Evolutionary conservation across 2,888 invertebrate genomes (phyloP).

Genomic region (Crioceris asparagi): DNA sequence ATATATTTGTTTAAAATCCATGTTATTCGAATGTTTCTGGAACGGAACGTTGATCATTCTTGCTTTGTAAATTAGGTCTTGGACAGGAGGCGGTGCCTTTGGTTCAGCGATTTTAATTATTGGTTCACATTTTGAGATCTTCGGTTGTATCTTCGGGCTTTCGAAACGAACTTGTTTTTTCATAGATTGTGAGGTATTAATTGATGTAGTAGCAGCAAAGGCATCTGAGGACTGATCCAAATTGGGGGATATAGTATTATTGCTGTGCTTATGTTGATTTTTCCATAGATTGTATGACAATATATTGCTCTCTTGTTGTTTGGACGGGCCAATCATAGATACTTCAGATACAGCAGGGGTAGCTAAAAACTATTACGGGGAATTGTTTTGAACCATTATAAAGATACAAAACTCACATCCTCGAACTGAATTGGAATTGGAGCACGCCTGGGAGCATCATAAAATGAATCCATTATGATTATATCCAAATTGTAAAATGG

Average conservation of each 20-base stretch:
- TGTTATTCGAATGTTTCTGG: no score
- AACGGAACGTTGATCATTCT: no score
- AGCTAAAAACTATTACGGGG: slow-evolving; percentile 11
- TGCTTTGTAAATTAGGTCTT: no score
- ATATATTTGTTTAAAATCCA: slow-evolving; percentile 35
- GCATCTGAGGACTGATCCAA: slow-evolving; percentile 1
- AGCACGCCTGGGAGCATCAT: slow-evolving; percentile 30
- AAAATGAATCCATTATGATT: slow-evolving; percentile 34
- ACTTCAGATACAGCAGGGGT: slow-evolving; percentile 33
- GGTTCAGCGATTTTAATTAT: neutral
- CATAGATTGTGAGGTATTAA: slow-evolving; percentile 8
- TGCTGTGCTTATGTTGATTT: slow-evolving; percentile 19
- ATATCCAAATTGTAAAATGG: no score
- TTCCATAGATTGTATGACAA: slow-evolving; percentile 26
- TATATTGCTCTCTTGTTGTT: slow-evolving; percentile 10
- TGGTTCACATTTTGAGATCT: slow-evolving; percentile 14
- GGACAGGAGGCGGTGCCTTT: no score
- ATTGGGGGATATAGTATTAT: no score
- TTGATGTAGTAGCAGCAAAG: neutral
- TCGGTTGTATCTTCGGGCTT: no score
- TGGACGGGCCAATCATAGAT: slow-evolving; percentile 26
- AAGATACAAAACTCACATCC: slow-evolving; percentile 18
- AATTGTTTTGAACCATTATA: neutral
- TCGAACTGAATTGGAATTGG: slow-evolving; percentile 26
- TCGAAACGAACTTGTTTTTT: slow-evolving; percentile 36